phyloP scores from a whole-genome alignment of 2,113 vertebrate genomes.

The Caranx ignobilis region DNA sequence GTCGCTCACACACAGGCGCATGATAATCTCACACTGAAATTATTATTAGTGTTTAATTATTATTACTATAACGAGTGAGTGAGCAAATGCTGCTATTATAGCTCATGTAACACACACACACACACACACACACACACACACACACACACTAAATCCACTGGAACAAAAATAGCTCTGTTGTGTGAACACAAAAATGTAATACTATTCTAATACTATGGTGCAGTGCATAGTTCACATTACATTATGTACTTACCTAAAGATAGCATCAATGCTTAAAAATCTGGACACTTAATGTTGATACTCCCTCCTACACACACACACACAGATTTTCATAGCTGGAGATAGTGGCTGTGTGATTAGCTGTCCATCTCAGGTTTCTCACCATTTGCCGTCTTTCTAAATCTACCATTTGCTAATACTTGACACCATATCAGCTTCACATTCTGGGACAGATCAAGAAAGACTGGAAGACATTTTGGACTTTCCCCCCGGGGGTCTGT shows the following conservation, averaged over 20 bases:
- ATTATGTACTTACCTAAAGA: not conserved
- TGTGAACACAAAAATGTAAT: not conserved
- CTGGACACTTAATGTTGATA: conserved; percentile 29
- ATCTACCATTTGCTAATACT: conserved; percentile 75
- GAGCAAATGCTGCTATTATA: too few relatives aligned
- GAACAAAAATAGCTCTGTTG: not conserved
- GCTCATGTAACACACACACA: too few relatives aligned
- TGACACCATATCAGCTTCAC: conserved; percentile 68
- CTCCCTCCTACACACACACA: not conserved
- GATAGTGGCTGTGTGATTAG: conserved; percentile 54
- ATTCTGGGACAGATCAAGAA: conserved; percentile 43
- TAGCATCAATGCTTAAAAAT: conserved; percentile 2
- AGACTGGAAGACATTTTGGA: conserved; percentile 15
- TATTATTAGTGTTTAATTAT: too few relatives aligned
- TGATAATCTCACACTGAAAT: not conserved
- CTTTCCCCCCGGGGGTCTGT: not conserved
- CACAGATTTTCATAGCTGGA: conserved; percentile 37
- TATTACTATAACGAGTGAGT: too few relatives aligned
- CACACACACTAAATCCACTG: not conserved
- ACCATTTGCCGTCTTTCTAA: conserved; percentile 73
- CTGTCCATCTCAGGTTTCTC: conserved; percentile 71
- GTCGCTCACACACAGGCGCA: not conserved
- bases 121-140: too few relatives aligned
- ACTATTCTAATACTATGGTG: not conserved
- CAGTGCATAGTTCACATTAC: not conserved